These are phyloP conservation scores for Mactromeris polynyma DNA, from an alignment of 2,888 invertebrate species.

Conservation along the genomic window DNA sequence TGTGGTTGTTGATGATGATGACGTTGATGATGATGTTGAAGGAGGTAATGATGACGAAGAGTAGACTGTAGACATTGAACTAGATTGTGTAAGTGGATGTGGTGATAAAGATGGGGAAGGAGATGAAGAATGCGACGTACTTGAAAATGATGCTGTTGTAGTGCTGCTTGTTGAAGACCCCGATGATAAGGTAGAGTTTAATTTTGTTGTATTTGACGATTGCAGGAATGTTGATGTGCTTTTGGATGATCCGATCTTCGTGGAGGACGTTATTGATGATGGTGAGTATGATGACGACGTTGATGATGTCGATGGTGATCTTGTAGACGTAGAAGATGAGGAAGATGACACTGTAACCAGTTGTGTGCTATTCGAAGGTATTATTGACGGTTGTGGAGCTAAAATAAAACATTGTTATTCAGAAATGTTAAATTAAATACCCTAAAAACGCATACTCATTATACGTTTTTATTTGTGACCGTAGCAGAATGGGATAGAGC, in stretches of 20 bases:
- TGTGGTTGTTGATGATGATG: not conserved
- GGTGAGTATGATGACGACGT: not conserved
- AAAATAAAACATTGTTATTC: no score
- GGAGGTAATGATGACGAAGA: not conserved
- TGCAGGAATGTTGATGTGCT: not conserved
- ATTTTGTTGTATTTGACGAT: not conserved
- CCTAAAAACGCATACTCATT: no score
- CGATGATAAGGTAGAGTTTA: not conserved
- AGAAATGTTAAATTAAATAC: no score
- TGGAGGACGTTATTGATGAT: not conserved
- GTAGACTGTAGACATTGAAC: not conserved
- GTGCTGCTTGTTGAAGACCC: not conserved
- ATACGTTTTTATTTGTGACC: no score
- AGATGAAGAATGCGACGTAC: not conserved
- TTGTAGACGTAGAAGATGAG: not conserved
- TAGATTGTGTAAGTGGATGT: not conserved
- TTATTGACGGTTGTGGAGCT: no score
- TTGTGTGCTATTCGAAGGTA: no score
- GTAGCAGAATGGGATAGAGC: no score
- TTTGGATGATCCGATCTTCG: not conserved
- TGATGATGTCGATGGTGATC: not conserved
- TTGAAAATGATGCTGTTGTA: not conserved
- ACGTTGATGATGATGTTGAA: not conserved
- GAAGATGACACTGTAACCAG: no score
- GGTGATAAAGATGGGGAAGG: not conserved